These are phyloP conservation scores for Melospiza melodia DNA, from an alignment of 2,113 vertebrate genomes.

Conservation along the genomic window DNA sequence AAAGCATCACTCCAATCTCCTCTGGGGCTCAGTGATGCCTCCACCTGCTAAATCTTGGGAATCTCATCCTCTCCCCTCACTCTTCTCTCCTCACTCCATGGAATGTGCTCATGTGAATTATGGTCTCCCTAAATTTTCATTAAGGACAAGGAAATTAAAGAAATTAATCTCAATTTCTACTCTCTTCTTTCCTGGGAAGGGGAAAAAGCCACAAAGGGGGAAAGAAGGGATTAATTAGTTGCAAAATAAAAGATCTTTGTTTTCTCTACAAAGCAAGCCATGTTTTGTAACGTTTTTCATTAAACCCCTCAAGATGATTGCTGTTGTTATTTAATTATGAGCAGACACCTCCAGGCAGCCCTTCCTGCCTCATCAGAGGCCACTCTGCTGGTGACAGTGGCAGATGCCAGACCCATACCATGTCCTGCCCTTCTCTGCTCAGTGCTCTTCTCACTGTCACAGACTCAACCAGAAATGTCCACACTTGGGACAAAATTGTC, in stretches of 20 bases:
- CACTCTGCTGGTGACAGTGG: neutral
- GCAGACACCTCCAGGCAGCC: neutral
- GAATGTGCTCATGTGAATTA: neutral
- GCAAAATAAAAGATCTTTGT: constrained; percentile 11
- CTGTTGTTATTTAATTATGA: neutral
- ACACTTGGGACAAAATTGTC: neutral
- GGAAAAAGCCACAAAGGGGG: neutral
- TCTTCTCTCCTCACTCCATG: neutral
- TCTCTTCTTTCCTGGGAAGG: neutral
- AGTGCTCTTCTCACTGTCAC: neutral
- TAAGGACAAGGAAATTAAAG: neutral
- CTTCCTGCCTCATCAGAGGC: neutral
- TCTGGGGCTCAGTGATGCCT: neutral
- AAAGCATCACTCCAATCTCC: neutral
- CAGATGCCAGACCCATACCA: neutral
- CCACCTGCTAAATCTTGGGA: neutral
- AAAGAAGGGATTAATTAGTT: neutral
- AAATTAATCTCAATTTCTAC: neutral
- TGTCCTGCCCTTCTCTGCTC: neutral
- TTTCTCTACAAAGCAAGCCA: neutral
- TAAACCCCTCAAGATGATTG: neutral
- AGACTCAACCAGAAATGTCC: accelerated
- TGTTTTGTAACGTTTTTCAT: neutral
- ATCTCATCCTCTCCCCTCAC: neutral
- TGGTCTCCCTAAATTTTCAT: neutral